Base-by-base conservation (phyloP, 2,888 invertebrate species). In the Sicus ferrugineus region DNA sequence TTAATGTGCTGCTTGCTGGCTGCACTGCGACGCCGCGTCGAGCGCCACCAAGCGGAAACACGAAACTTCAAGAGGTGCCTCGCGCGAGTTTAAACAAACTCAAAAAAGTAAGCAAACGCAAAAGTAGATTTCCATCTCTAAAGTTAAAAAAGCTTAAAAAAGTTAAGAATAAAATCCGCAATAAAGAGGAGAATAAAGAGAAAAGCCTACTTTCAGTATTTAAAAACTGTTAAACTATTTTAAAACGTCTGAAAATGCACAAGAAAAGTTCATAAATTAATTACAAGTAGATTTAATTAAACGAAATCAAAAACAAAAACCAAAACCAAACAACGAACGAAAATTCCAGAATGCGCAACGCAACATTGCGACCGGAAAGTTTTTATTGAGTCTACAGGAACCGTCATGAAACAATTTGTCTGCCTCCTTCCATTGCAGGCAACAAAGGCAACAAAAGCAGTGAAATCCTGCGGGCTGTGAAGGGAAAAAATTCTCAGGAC, bases 1-100 rank as follows among this genome's bases (percentile, higher is more conserved):
- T 80, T 79, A 76, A 46, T 62, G 54, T 66, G 42, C 48, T 52
- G 21, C 52, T 5, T 1, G 26, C 48, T 58, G 23, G n/a, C n/a
- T n/a, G 65, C 66, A 30, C 48, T 59, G 63, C 30, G 52, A 21
- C 19, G 64, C 50, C 38, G 50, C 30, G 48, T n/a, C n/a, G n/a
- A n/a, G 54, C 34, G 21, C 26, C 34, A 64, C 46, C 21, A 52
- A 46, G 31, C 58, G 61, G 50, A 70, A 54, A 58, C 38, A 31
- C 48, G 48, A 63, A 69, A 63, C 52, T 64, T 58, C 30, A 48
- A 68, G 64, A 56, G 31, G 14, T 42, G 38, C n/a, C 7, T 42
- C 42, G 19, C 31, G 14, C 38, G 21, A 59, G 59, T 34, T 59
- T 59, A 59, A 59, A 21, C n/a, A 63, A 46, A 46, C 46, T 34